Evolutionary conservation across 2,113 vertebrate genomes (phyloP), one percentile per base, ranked within the genome.

Genomic region (Indri indri): DNA sequence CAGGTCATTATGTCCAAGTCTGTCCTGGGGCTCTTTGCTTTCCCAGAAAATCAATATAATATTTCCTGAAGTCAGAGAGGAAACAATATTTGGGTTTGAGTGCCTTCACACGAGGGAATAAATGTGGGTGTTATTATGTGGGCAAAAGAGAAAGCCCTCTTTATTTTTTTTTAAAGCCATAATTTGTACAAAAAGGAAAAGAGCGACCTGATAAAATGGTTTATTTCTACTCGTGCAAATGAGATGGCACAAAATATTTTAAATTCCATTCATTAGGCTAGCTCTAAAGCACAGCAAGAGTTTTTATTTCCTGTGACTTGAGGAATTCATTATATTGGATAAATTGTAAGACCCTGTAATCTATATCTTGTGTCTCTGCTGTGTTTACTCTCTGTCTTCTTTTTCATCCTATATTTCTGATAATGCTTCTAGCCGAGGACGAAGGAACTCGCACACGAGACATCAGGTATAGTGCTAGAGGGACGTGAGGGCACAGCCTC

Each of bases 371-470:
- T 98, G 86, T 97, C 98, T 98, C 98, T 98, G 96, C 98, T 98
- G 96, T 98, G 98, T 98, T 99, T 98, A 99, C 97, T 98, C 65
- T 98, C 98, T 98, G 94, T 98, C 98, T 98, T 98, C 98, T 98
- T 98, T 99, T 97, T 99, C 98, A 40, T 94, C 98, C 98, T 99
- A 98, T 98, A 97, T 98, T 98, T 98, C 98, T 98, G 98, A 98
- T 98, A 99, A 98, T 97, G 98, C 98, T 99, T 98, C 98, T 99
- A 99, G 99, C 99, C 99, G 99, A 97, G 99, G 99, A 99, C 99
- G 99, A 99, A 99, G 99, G 99, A 99, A 99, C 98, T 99, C 99
- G 97, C 99, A 99, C 98, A 98, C 99, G 5, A 99, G 99, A 98
- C 99, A 99, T 98, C 99, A 99, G 99, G 99, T 99, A 99, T 97